Percentiles rank a stretch among this genome's conserved stretches.
Evolutionary conservation across 2,113 vertebrate species (phyloP).

Genomic region (Apeltes quadracus): DNA sequence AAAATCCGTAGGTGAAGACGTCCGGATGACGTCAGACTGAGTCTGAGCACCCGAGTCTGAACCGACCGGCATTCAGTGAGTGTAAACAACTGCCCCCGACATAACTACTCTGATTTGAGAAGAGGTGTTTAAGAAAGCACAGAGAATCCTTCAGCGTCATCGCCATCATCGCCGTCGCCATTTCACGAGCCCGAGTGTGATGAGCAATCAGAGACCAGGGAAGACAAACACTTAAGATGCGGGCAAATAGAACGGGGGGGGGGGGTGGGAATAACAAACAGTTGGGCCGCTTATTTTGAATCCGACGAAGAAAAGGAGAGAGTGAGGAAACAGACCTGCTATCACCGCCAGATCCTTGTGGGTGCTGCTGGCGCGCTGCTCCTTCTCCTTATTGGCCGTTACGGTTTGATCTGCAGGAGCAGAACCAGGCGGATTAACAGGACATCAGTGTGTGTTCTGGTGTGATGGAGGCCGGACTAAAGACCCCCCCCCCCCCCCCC

Average conservation of each 20-base stretch:
- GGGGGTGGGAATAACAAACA: constrained; percentile 50
- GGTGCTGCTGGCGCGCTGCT: constrained; percentile 82
- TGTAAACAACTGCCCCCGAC: no score
- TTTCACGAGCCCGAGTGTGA: constrained; percentile 27
- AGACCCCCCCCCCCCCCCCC: no score
- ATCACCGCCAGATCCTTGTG: constrained; percentile 88
- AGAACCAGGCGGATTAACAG: constrained; percentile 26
- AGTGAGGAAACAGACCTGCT: constrained; percentile 74
- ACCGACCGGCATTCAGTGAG: no score
- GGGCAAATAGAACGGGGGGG: constrained; percentile 37
- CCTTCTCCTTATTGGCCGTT: constrained; percentile 86
- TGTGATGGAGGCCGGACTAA: no score
- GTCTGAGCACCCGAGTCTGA: no score
- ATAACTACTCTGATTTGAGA: no score
- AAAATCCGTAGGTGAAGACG: no score
- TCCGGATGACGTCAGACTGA: no score
- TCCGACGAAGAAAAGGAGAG: constrained; percentile 53
- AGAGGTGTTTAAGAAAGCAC: no score
- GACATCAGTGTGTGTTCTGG: constrained; percentile 6
- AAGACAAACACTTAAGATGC: constrained; percentile 1
- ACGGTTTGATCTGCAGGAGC: constrained; percentile 85
- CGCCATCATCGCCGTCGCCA: neutral
- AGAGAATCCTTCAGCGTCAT: neutral
- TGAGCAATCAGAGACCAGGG: constrained; percentile 9
- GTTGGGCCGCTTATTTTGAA: constrained; percentile 66